Conservation (phyloP, 2,797 vertebrate species). For the Poecilia picta region DNA sequence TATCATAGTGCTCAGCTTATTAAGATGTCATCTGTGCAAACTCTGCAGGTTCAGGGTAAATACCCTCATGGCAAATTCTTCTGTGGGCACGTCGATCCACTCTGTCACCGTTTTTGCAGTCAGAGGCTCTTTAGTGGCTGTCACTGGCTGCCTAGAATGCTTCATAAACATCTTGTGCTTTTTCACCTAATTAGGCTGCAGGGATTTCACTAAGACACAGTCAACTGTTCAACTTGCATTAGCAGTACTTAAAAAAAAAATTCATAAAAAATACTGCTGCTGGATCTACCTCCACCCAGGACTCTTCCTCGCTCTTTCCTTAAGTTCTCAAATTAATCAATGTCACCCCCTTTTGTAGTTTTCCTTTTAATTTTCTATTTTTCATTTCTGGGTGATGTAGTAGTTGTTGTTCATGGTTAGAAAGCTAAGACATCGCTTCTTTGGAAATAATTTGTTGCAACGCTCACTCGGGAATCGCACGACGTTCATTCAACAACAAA, state of each 20-base stretch:
- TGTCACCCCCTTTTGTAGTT: constrained; percentile 4
- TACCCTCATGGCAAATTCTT: constrained; percentile 68
- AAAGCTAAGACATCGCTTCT: constrained; percentile 30
- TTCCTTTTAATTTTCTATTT: neutral
- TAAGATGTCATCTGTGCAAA: constrained; percentile 80
- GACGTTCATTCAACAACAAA: constrained; percentile 16
- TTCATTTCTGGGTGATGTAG: constrained; percentile 13
- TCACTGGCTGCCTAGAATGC: constrained; percentile 71
- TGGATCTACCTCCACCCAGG: constrained; percentile 3
- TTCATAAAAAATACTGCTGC: constrained; percentile 21
- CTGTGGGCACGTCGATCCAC: constrained; percentile 66
- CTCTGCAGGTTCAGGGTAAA: constrained; percentile 76
- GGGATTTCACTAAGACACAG: constrained; percentile 75
- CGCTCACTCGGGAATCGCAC: constrained; percentile 19
- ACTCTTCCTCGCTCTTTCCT: neutral
- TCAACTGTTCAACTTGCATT: constrained; percentile 13
- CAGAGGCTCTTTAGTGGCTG: constrained; percentile 79
- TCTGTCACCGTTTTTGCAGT: constrained; percentile 70
- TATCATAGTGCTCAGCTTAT: constrained; percentile 75
- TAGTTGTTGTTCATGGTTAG: constrained; percentile 29
- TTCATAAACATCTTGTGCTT: constrained; percentile 82
- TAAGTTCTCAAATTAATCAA: constrained; percentile 13
- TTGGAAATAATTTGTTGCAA: constrained; percentile 27
- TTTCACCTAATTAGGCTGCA: constrained; percentile 83
- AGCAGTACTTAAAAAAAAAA: constrained; percentile 12